Evolutionary conservation across 1,140 invertebrate genomes (phyloP), one percentile per base, ranked within the genome.

Genomic region (Maconellicoccus hirsutus): DNA sequence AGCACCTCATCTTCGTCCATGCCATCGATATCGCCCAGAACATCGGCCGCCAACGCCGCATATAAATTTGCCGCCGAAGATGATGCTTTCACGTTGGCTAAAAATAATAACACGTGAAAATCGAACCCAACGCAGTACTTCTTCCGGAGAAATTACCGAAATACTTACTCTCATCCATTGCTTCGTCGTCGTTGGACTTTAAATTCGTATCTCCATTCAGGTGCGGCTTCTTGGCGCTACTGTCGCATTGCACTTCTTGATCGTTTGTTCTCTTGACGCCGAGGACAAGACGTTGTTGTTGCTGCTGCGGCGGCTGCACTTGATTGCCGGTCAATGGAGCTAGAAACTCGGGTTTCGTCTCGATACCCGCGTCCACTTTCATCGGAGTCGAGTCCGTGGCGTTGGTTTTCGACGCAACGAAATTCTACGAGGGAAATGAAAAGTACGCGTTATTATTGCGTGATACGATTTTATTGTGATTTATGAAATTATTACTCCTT

Each of bases 41-140:
- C 85, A 73, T 87, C 86, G 0, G 86, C 87, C 0, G 86, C 86
- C 23, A 89, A 78, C 69, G 86, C 86, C 0, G 87, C 86, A 75
- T 87, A 88, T 10, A 88, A 77, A 78, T 88, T 88, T 0, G 86
- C 87, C 0, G 87, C 86, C n/a, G 86, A 86, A 1, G 86, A 86
- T 0, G 86, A 88, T 0, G 86, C 85, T 1, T 84, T 76, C 12
- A 73, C 72, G 38, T 72, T 73, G 59, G 4, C 52, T 59, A 33
- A 26, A 69, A 72, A 52, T 12, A 70, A 39, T 39, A 72, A 63
- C 2, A 29, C 22, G 25, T 33, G 12, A 70, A 71, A 52, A 22
- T 71, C 61, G 61, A 4, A 4, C 1, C 21, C 4, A 23, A 66
- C 3, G 22, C 29, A 33, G 29, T 6, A 33, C 29, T 33, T 33